Evolutionary conservation across 2,888 invertebrate species (phyloP), one percentile per base, ranked within the genome.

Genomic region (Allolobophora icterica): DNA sequence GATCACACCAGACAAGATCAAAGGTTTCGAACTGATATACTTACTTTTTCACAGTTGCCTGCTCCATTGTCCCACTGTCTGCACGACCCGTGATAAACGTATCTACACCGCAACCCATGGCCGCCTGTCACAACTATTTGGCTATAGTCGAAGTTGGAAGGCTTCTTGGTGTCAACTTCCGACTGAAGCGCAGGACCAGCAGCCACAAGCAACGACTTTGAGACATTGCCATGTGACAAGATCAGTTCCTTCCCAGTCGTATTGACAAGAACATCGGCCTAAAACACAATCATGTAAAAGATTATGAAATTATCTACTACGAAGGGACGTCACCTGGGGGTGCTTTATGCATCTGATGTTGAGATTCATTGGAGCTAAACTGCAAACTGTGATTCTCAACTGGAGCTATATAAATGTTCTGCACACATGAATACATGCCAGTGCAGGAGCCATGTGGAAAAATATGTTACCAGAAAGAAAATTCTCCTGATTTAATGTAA

Each of bases 251-350:
- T 91, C 17, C 92, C 92, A 38, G 93, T 93, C 24, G 94, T 93
- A 84, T 93, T 93, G 13, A 94, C 94, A 89, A 94, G 93, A 6
- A 94, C 93, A 92, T 94, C 94, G 90, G 93, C 93, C 94, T 94
- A 92, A 24, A 89, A 91, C 2, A 38, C 33, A 35, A 38, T 34
- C 30, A 71, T 71, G 71, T 6, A 90, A 35, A 90, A 35, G 35
- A 11, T 58, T 15, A 71, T 11, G 17, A 45, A 5, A 90, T 21
- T 21, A 58, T 83, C n/a, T 87, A 34, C 19, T n/a, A 87, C 3
- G 5, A 34, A 87, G 17, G 21, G 52, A 21, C 24, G 1, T 52
- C 52, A 52, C 11, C 42, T 42, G 15, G 42, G 42, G 42, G 15
- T 1, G 17, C 13, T 42, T 1, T 38, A 8, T 38, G 38, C 38